Base-by-base conservation (phyloP, 2,113 vertebrate species). In the Elephantulus edwardii region DNA sequence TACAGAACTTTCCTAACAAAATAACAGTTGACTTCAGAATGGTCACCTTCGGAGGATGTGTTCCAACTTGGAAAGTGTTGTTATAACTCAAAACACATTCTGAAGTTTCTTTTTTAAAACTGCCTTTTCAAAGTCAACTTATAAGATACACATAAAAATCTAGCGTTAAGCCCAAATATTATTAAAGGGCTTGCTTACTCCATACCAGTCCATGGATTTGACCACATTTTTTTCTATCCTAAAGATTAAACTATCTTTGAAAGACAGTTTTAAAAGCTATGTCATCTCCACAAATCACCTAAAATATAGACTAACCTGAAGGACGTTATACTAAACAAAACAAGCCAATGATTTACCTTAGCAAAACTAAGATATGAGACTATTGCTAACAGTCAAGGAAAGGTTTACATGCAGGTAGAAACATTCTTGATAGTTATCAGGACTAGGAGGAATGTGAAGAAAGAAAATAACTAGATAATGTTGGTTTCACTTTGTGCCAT, bases 191-290 rank as follows among this genome's bases (percentile, higher is more conserved):
- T 64, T 64, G 28, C 58, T 26, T 46, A 12, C 22, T 64, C 16
- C 58, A 28, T 50, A n/a, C 20, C 4, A n/a, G 22, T 50, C n/a
- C 85, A 38, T 44, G 66, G 24, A 75, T 75, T 76, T 52, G 40
- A 79, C 35, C 40, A 75, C 35, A 66, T n/a, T n/a, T n/a, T n/a
- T n/a, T n/a, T 60, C 68, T 13, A 58, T 40, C 88, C 46, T 44
- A 80, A 94, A 80, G 28, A 2, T 78, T 44, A 86, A 91, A 76
- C n/a, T 71, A 64, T 40, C 33, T 93, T 54, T 40, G 56, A 44
- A 92, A 72, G 40, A 80, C 26, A 58, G 8, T 58, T 58, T 58
- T 10, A 28, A 58, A 85, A 83, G 33, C 58, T 93, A 64, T 48
- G 22, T 44, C 10, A 50, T 12, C 22, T n/a, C n/a, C n/a, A n/a